Evolutionary conservation across 2,888 invertebrate species (phyloP), one percentile per base, ranked within the genome.

Genomic region (Sthenelais limicola): DNA sequence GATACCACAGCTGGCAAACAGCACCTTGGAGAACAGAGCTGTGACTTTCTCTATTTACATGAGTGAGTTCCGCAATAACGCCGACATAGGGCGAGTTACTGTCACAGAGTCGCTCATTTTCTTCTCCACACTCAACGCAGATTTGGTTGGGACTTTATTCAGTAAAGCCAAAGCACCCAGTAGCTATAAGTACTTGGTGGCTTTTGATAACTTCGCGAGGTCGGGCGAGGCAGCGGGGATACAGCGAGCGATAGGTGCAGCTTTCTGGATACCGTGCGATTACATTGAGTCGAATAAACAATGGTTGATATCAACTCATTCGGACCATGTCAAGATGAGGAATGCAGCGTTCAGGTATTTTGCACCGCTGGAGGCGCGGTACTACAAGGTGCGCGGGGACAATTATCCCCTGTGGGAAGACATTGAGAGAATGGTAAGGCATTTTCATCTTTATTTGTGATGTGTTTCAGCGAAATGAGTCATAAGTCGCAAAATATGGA

Each of bases 201-300:
- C 56, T 15, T 56, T 56, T 56, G 56, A 56, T 21, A 56, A 56
- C 56, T 56, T 56, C 30, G 56, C 56, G 18, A 32, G 56, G 28
- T 32, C 56, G 30, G 32, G 18, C 7, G 56, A 56, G 30, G 18
- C 30, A n/a, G 56, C 56, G 2, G 56, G 56, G 26, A 21, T 56
- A 4, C 56, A 56, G 32, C 28, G 56, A 1, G 56, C 56, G 1
- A 3, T 56, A 2, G 56, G 56, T 4, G 56, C 56, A 2, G 56
- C 56, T 3, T 56, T 56, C 56, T 56, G 56, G 56, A 56, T 56
- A 32, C 56, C 56, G 9, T 56, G 56, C 33, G 56, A 56, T 21
- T 56, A 30, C 15, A 56, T 33, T 3, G 56, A 56, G 5, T n/a
- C 7, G 15, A 56, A 32, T 33, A 5, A 21, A 12, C 56, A 33